phyloP scores from a whole-genome alignment of 2,888 invertebrate species.

The Sisyra nigra region DNA sequence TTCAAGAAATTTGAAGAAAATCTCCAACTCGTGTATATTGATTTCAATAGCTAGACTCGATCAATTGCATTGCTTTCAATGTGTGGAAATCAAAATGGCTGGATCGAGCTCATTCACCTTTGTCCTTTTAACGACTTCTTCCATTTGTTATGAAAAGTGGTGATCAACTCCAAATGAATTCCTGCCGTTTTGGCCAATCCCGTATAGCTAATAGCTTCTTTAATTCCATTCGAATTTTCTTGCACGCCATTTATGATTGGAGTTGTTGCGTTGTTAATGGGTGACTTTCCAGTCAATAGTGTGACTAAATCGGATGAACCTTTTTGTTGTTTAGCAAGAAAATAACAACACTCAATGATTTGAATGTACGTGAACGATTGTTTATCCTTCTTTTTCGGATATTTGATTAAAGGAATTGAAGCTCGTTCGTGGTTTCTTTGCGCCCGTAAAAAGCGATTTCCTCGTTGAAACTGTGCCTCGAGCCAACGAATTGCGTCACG shows the following conservation, averaged over 20 bases:
- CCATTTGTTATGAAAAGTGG: slow-evolving; percentile 73
- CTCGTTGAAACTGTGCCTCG: slow-evolving; percentile 71
- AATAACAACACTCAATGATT: slow-evolving; percentile 71
- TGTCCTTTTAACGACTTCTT: slow-evolving; percentile 53
- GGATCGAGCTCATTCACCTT: slow-evolving; percentile 30
- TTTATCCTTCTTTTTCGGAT: slow-evolving; percentile 61
- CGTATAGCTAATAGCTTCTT: slow-evolving; percentile 52
- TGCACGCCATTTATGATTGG: slow-evolving; percentile 25
- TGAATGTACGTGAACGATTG: slow-evolving; percentile 60
- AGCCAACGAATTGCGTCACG: slow-evolving; percentile 90
- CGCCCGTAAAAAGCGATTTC: slow-evolving; percentile 73
- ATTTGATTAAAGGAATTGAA: slow-evolving; percentile 53
- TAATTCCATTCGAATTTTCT: neutral
- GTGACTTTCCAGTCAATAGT: slow-evolving; percentile 48
- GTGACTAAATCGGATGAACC: slow-evolving; percentile 50
- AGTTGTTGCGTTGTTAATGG: slow-evolving; percentile 25
- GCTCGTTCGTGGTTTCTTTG: slow-evolving; percentile 72
- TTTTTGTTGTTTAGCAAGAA: slow-evolving; percentile 44
- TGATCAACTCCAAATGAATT: slow-evolving; percentile 65
- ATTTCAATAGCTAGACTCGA: too few relatives aligned
- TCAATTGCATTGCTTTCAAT: too few relatives aligned
- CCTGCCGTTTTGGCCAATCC: slow-evolving; percentile 69
- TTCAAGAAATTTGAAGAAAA: too few relatives aligned
- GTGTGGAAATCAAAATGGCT: too few relatives aligned
- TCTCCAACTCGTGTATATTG: too few relatives aligned